Evolutionary conservation across 2,113 vertebrate genomes (phyloP).

Genomic region (Austrofundulus limnaeus): DNA sequence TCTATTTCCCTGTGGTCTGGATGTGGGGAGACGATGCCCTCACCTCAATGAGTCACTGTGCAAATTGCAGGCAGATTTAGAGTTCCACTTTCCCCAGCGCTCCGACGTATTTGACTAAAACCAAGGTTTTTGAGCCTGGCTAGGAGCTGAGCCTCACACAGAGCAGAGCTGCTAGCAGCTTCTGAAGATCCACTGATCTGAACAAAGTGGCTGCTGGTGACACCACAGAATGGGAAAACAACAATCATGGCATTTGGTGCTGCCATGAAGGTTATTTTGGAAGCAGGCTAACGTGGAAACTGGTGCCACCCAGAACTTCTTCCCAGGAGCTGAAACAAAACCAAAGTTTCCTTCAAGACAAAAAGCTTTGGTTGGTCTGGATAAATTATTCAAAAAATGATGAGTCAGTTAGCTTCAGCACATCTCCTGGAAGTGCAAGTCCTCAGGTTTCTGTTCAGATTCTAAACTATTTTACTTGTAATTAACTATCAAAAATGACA

Average conservation of each 20-base stretch:
- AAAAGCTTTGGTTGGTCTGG: background rate
- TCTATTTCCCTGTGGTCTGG: constrained; percentile 4
- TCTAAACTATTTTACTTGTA: background rate
- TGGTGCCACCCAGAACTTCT: constrained; percentile 51
- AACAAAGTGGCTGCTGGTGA: constrained; percentile 55
- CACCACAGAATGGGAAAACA: constrained; percentile 71
- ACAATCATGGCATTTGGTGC: constrained; percentile 58
- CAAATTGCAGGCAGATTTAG: constrained; percentile 37
- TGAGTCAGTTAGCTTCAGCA: background rate
- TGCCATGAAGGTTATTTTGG: constrained; percentile 60
- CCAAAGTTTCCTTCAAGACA: constrained; percentile 27
- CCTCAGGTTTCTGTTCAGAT: background rate
- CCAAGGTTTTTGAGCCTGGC: constrained; percentile 43
- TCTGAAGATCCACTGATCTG: constrained; percentile 34
- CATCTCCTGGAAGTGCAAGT: background rate
- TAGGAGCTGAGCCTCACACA: constrained; percentile 36
- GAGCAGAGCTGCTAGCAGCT: constrained; percentile 33
- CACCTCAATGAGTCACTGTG: constrained; percentile 19
- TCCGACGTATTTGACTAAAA: constrained; percentile 42
- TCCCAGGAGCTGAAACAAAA: constrained; percentile 46
- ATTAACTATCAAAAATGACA: background rate
- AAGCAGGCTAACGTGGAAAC: constrained; percentile 34
- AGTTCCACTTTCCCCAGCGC: constrained; percentile 22
- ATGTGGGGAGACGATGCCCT: constrained; percentile 27
- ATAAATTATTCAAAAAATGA: background rate